These are phyloP conservation scores for Panurus biarmicus DNA, from an alignment of 2,113 vertebrate species.

Conservation along the genomic window DNA sequence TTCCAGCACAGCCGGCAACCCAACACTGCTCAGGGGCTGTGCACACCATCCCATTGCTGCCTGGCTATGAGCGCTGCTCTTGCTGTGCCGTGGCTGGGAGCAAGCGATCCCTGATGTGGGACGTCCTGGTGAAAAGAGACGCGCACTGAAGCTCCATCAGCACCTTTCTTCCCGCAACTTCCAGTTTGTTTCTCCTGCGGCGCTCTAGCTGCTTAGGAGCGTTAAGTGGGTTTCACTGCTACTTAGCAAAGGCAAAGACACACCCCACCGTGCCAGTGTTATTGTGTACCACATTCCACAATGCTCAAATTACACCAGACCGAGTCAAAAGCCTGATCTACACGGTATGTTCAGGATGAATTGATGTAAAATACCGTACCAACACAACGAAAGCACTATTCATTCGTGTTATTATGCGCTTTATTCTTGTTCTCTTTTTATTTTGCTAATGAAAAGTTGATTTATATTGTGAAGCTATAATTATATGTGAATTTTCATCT, in stretches of 20 bases:
- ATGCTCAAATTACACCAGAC: background rate
- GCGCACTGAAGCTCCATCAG: background rate
- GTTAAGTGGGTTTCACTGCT: background rate
- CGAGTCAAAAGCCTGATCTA: background rate
- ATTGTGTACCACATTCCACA: background rate
- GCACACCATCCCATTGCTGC: fast-evolving
- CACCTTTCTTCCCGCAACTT: background rate
- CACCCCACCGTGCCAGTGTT: background rate
- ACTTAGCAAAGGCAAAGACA: background rate
- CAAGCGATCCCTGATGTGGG: background rate
- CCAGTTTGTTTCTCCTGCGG: background rate
- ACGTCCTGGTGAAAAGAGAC: background rate
- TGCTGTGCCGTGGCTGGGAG: background rate
- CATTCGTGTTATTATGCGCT: background rate
- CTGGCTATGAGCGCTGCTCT: fast-evolving
- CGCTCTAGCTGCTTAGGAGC: fast-evolving
- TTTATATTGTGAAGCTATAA: background rate
- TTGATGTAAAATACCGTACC: background rate
- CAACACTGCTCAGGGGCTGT: fast-evolving
- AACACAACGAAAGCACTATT: background rate
- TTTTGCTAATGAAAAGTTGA: background rate
- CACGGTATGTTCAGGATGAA: background rate
- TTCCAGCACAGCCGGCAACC: background rate
- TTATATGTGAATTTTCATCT: background rate
- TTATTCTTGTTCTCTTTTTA: background rate